phyloP scores from a whole-genome alignment of 2,888 invertebrate genomes.

The Prionchulus punctatus region DNA sequence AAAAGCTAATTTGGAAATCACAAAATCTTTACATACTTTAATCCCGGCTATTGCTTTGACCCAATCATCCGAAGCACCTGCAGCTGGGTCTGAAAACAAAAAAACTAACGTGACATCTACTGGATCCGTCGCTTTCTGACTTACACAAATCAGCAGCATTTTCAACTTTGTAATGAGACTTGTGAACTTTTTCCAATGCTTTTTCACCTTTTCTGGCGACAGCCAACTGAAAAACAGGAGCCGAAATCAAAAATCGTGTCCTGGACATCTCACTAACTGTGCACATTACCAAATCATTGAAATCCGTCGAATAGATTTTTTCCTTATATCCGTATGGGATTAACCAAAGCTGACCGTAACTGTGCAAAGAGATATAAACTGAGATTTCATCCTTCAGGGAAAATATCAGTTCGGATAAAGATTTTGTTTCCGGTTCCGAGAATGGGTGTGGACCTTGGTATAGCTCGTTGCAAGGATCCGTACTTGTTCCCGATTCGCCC shows the following conservation, averaged over 20 bases:
- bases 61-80: conserved; percentile 5
- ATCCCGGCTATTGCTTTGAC: not conserved
- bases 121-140: not conserved
- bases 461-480: not conserved
- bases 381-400: not conserved
- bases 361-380: not conserved
- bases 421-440: conserved; percentile 3
- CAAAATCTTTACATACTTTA: not conserved
- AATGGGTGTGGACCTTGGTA: not conserved
- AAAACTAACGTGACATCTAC: not conserved
- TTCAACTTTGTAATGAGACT: not conserved
- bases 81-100: not conserved
- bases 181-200: not conserved
- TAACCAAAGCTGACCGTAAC: conserved; percentile 1
- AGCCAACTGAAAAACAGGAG: not conserved
- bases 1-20: not conserved
- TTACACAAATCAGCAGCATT: not conserved
- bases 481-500: not conserved
- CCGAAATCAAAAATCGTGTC: no score
- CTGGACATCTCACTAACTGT: no score
- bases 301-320: not conserved
- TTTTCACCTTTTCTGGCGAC: not conserved
- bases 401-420: not conserved
- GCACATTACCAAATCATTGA: conserved; percentile 3
- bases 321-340: not conserved